A percentile compares a stretch with the other conserved stretches of the same genome.
phyloP scores from a whole-genome alignment of 2,888 invertebrate genomes.

The Zaprionus obscuricornis region DNA sequence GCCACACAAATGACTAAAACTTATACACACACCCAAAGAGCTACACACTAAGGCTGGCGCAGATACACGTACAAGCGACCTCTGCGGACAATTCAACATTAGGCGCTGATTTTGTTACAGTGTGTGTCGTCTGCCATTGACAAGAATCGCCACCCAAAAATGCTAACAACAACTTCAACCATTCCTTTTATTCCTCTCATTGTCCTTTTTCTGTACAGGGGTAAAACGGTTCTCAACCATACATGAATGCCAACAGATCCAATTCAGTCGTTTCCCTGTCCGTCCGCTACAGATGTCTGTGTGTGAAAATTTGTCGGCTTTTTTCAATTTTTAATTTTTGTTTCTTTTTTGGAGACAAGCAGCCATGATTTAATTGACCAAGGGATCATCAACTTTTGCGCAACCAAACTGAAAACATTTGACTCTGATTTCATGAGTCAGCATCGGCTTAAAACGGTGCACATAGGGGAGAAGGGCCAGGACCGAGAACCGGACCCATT shows the following conservation, averaged over 20 bases:
- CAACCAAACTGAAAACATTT: conserved; percentile 81
- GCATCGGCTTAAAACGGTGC: conserved; percentile 49
- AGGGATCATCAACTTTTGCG: conserved; percentile 81
- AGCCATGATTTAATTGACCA: conserved; percentile 82
- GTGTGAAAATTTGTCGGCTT: conserved; percentile 33
- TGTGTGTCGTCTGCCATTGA: conserved; percentile 62
- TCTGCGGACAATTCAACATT: conserved; percentile 50
- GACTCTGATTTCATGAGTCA: conserved; percentile 82
- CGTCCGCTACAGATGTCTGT: conserved; percentile 12
- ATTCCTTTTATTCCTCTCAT: background rate
- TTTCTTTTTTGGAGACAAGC: conserved; percentile 32
- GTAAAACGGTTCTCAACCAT: no score
- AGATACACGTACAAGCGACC: conserved; percentile 38
- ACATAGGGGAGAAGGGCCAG: no score
- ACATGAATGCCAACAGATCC: conserved; percentile 34
- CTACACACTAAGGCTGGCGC: conserved; percentile 1
- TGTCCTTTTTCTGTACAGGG: background rate
- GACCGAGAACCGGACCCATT: no score
- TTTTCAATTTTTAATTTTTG: conserved; percentile 13
- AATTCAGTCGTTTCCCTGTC: conserved; percentile 33
- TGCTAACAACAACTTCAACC: conserved; percentile 35
- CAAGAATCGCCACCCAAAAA: conserved; percentile 55
- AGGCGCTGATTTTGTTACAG: conserved; percentile 62
- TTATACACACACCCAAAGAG: conserved; percentile 9
- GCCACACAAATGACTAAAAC: conserved; percentile 28